A percentile compares a stretch with the other conserved stretches of the same genome.
Evolutionary conservation across 2,888 invertebrate species (phyloP).

Genomic region (Rhogogaster chlorosoma): DNA sequence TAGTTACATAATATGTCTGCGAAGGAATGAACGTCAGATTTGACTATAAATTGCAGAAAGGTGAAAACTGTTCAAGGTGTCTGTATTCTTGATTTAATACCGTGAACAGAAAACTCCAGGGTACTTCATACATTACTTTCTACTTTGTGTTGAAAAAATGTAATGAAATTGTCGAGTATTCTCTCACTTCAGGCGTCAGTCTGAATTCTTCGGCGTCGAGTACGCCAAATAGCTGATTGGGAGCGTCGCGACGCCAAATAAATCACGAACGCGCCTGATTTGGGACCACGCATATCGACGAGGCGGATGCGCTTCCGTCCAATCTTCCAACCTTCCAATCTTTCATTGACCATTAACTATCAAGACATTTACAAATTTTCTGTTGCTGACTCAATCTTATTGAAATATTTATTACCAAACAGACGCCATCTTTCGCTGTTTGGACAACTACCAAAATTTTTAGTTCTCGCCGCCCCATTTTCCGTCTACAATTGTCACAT

Average conservation of each 20-base stretch:
- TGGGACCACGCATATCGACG: constrained; percentile 23
- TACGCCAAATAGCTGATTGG: constrained; percentile 47
- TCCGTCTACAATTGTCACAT: constrained; percentile 20
- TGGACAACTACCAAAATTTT: constrained; percentile 3
- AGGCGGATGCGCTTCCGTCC: not conserved
- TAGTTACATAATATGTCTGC: not conserved
- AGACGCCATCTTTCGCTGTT: not conserved
- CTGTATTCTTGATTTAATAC: not conserved
- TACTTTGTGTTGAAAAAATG: constrained; percentile 16
- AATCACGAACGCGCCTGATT: constrained; percentile 23
- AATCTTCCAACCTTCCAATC: not conserved
- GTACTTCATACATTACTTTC: not conserved
- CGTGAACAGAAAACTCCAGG: not conserved
- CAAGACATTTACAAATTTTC: constrained; percentile 40
- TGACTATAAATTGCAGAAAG: not conserved
- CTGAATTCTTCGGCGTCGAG: constrained; percentile 37
- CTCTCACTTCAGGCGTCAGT: constrained; percentile 39
- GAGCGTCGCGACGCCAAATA: constrained; percentile 47
- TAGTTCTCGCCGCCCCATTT: not conserved
- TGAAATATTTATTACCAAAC: constrained; percentile 27
- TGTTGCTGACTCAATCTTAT: not conserved
- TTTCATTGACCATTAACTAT: constrained; percentile 20
- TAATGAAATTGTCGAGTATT: constrained; percentile 40
- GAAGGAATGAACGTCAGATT: not conserved
- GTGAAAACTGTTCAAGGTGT: not conserved